phyloP scores from a whole-genome alignment of 2,113 vertebrate genomes.

The Nicator chloris region DNA sequence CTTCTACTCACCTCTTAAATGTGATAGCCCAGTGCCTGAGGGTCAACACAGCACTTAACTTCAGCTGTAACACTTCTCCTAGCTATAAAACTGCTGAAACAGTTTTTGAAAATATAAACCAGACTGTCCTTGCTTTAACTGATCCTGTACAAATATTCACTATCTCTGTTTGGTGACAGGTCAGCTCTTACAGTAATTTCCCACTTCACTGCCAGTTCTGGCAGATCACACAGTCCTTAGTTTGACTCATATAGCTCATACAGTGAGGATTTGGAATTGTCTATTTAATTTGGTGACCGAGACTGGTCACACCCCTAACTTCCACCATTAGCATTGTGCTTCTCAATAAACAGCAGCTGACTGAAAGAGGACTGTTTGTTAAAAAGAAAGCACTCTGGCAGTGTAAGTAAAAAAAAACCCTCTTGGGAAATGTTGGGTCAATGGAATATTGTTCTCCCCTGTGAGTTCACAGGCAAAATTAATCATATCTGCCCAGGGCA shows the following conservation, averaged over 20 bases:
- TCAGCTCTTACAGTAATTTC: not conserved
- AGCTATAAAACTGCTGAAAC: not conserved
- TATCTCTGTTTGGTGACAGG: not conserved
- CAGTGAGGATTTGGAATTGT: not conserved
- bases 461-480: conserved; percentile 3
- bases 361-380: not conserved
- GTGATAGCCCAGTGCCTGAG: not conserved
- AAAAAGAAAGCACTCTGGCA: not conserved
- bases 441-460: conserved; percentile 40
- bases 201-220: not conserved
- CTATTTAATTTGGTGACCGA: not conserved
- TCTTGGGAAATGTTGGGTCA: not conserved
- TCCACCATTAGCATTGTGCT: not conserved
- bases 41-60: not conserved
- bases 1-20: not conserved
- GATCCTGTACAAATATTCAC: not conserved
- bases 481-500: not conserved
- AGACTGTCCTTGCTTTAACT: not conserved
- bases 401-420: not conserved
- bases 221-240: not conserved
- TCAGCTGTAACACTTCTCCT: not conserved
- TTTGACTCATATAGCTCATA: not conserved
- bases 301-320: not conserved
- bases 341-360: not conserved
- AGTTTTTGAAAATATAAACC: not conserved